Conservation (phyloP, 2,797 vertebrate species). For the Setipinna tenuifilis region DNA sequence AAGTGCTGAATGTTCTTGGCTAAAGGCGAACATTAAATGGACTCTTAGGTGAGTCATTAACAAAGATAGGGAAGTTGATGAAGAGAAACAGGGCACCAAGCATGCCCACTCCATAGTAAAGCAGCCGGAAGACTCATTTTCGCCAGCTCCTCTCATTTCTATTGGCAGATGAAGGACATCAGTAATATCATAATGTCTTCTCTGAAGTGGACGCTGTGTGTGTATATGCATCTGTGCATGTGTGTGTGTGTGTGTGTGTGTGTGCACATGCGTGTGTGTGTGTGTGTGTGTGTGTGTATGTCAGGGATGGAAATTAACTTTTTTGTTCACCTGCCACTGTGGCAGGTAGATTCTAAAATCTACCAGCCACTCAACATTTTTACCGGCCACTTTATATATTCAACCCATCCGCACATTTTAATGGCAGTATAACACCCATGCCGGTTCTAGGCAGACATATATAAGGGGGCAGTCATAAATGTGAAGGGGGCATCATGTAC, state of each 20-base stretch:
- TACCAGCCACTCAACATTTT: no score
- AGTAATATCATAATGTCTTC: background rate
- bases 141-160: background rate
- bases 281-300: background rate
- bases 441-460: no score
- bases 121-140: background rate
- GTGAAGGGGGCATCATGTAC: no score
- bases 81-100: background rate
- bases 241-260: background rate
- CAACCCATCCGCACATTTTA: no score
- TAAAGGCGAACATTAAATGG: slow-evolving; percentile 7
- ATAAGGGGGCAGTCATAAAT: no score
- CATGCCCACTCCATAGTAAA: background rate
- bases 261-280: background rate
- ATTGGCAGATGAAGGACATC: background rate
- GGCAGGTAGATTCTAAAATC: no score
- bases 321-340: no score
- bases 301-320: no score
- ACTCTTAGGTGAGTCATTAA: background rate
- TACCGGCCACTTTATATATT: no score
- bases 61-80: slow-evolving; percentile 6
- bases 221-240: background rate
- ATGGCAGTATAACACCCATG: no score
- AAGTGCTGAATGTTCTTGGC: background rate
- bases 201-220: background rate